phyloP scores from a whole-genome alignment of 2,797 vertebrate genomes.

The Mastacembelus armatus region DNA sequence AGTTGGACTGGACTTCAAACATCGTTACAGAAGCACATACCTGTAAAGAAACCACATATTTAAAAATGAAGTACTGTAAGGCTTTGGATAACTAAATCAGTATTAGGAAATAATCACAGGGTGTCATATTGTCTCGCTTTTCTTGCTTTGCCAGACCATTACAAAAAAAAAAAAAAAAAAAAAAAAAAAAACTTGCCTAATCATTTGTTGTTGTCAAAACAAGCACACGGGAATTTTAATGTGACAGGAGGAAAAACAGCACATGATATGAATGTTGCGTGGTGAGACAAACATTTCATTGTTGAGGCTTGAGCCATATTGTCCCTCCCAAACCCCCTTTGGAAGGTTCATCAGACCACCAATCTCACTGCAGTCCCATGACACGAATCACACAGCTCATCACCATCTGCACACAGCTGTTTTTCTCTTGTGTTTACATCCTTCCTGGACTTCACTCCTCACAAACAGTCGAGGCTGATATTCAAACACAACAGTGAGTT shows the following conservation, averaged over 20 bases:
- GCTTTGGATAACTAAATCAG: no score
- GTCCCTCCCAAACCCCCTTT: conserved; percentile 36
- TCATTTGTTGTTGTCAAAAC: conserved; percentile 47
- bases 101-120: neutral
- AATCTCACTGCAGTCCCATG: conserved; percentile 68
- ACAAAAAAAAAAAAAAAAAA: neutral
- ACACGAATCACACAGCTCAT: conserved; percentile 68
- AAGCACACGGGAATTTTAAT: conserved; percentile 61
- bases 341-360: conserved; percentile 54
- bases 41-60: neutral
- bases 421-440: conserved; percentile 16
- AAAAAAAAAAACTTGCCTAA: neutral
- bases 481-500: conserved; percentile 5
- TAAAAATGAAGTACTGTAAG: no score
- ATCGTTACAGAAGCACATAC: neutral
- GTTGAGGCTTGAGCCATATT: conserved; percentile 43
- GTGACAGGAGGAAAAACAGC: conserved; percentile 67
- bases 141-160: neutral
- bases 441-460: conserved; percentile 4
- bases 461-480: conserved; percentile 4
- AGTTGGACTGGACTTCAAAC: no score
- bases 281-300: conserved; percentile 62
- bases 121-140: neutral
- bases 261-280: conserved; percentile 54
- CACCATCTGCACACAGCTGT: conserved; percentile 36